Percentiles rank a stretch among this genome's conserved stretches.
Conservation (phyloP, 2,888 invertebrate species). For the Zaprionus bogoriensis region DNA sequence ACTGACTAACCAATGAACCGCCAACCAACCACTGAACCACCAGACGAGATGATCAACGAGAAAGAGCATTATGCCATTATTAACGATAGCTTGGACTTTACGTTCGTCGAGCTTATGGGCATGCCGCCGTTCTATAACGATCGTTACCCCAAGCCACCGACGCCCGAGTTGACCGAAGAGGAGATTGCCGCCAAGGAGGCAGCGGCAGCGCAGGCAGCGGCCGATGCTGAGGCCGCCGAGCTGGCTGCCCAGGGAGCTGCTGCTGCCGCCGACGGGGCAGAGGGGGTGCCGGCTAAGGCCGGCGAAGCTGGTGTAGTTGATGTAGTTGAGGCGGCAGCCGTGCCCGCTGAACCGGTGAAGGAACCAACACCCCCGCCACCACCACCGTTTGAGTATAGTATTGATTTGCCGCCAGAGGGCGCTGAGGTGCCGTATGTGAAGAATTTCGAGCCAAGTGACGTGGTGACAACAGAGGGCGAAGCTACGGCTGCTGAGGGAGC, state of each 20-base stretch:
- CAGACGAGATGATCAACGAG: conserved; percentile 92
- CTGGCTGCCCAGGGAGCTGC: conserved; percentile 22
- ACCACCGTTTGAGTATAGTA: conserved; percentile 83
- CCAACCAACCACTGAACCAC: conserved; percentile 6
- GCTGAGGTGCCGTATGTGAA: conserved; percentile 83
- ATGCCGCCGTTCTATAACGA: conserved; percentile 84
- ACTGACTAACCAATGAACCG: conserved; percentile 24
- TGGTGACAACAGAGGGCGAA: conserved; percentile 5
- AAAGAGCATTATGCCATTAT: conserved; percentile 96
- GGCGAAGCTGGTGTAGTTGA: conserved; percentile 42
- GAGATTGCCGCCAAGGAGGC: conserved; percentile 78
- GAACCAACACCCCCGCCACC: conserved; percentile 82
- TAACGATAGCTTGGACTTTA: conserved; percentile 95
- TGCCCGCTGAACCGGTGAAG: conserved; percentile 62
- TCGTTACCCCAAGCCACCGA: conserved; percentile 83
- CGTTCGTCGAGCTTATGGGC: conserved; percentile 92
- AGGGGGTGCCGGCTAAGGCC: conserved; percentile 59
- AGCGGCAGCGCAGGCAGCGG: conserved; percentile 52
- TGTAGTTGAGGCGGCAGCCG: conserved; percentile 35
- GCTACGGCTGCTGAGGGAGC: conserved; percentile 46
- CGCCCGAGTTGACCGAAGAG: conserved; percentile 82
- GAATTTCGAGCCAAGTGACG: conserved; percentile 79
- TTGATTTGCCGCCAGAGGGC: conserved; percentile 83
- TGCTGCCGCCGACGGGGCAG: conserved; percentile 31
- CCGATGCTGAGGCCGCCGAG: conserved; percentile 47